Conservation (phyloP, 2,888 invertebrate genomes). For the Laothoe populi region DNA sequence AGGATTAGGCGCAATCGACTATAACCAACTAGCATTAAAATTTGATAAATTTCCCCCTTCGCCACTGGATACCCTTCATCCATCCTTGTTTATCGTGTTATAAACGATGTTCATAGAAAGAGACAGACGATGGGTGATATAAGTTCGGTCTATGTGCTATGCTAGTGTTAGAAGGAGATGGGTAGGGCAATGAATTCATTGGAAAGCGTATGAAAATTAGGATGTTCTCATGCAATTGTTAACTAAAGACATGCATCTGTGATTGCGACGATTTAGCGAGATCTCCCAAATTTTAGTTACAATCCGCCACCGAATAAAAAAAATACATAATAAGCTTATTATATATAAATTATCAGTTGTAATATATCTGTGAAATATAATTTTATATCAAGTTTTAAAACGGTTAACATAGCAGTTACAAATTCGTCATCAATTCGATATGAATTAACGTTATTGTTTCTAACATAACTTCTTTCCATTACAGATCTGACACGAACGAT, state of each 20-base stretch:
- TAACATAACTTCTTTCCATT: too few relatives aligned
- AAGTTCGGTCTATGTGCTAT: slow-evolving; percentile 32
- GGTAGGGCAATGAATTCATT: slow-evolving; percentile 66
- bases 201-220: slow-evolving; percentile 49
- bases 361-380: neutral
- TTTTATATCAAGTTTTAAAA: neutral
- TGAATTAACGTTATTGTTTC: neutral
- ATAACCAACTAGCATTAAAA: too few relatives aligned
- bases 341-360: neutral
- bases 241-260: slow-evolving; percentile 67
- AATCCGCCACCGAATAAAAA: slow-evolving; percentile 29
- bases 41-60: too few relatives aligned
- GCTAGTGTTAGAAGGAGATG: slow-evolving; percentile 66
- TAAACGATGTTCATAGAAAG: neutral
- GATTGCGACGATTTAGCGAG: slow-evolving; percentile 62
- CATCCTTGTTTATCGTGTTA: neutral
- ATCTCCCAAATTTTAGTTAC: slow-evolving; percentile 50
- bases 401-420: neutral
- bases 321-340: neutral
- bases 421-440: neutral
- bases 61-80: too few relatives aligned
- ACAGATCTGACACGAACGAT: too few relatives aligned
- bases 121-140: slow-evolving; percentile 24
- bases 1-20: too few relatives aligned
- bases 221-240: slow-evolving; percentile 71